Base-by-base conservation (phyloP, 2,888 invertebrate species). In the Gymnoscelis rufifasciata region DNA sequence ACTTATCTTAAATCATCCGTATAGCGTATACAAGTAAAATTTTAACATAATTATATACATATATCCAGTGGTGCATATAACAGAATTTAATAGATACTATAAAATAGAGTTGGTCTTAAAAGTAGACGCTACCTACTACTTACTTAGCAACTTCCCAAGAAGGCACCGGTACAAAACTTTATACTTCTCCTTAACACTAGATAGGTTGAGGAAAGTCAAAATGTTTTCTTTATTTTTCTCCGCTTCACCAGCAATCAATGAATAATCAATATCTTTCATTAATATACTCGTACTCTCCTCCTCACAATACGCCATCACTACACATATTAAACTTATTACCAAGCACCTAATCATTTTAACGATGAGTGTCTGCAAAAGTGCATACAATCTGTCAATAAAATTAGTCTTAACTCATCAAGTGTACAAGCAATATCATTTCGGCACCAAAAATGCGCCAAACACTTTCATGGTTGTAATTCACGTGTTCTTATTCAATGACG, bases 201-300 rank as follows among this genome's bases (percentile, higher is more conserved):
- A 56, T 28, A 77, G 58, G 38, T 82, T 81, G 1, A 87, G 60
- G 49, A 86, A 87, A 7, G 56, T 60, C 0, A 87, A 58, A 19
- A 87, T 71, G 27, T 84, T 65, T 6, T 60, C 47, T 43, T 86
- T 87, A 48, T 83, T 69, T 11, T 24, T 61, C 44, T 87, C 87
- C 0, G 82, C 83, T 36, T 83, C 75, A 0, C 56, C 60, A 0
- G 86, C 86, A 12, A 87, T 38, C 8, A 57, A 55, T 0, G 80
- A 64, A 42, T 83, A 87, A 57, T 87, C 84, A 23, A 83, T 67
- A 1, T 73, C 74, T 1, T 62, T 65, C 0, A 63, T 63, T 0
- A 63, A 50, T 8, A 65, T n/a, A n/a, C n/a, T 60, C 1, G 5
- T 19, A 1, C 54, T 38, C 7, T 61, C 64, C 0, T 64, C 54